Conservation (phyloP, 2,888 invertebrate genomes). For the Microplitis deprimator region DNA sequence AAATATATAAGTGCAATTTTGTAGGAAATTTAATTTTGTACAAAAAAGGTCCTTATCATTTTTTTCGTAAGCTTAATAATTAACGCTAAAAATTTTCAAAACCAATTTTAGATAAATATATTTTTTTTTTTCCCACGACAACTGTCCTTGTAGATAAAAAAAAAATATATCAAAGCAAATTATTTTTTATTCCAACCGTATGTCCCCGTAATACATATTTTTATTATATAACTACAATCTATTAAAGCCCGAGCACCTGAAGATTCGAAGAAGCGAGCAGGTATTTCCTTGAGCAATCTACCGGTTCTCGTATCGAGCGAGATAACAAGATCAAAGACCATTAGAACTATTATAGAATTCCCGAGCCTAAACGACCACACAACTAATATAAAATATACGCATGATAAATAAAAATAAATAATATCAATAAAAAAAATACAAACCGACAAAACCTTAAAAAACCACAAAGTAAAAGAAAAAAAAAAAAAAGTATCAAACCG, state of each 20-base stretch:
- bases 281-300: constrained; percentile 34
- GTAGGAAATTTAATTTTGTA: too few relatives aligned
- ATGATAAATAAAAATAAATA: constrained; percentile 7
- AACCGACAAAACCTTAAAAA: background rate
- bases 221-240: background rate
- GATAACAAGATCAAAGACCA: constrained; percentile 52
- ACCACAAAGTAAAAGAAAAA: background rate
- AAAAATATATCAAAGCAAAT: too few relatives aligned
- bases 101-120: too few relatives aligned
- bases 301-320: constrained; percentile 25
- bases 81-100: too few relatives aligned
- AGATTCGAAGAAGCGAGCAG: constrained; percentile 30
- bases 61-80: too few relatives aligned
- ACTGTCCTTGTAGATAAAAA: too few relatives aligned
- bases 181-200: background rate
- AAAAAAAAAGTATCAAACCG: constrained; percentile 9
- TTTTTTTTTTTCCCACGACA: too few relatives aligned
- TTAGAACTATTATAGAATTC: constrained; percentile 23
- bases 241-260: constrained; percentile 11
- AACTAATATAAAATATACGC: constrained; percentile 24
- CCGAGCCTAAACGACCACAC: constrained; percentile 17
- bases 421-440: background rate
- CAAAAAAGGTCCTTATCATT: too few relatives aligned
- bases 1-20: too few relatives aligned
- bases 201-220: constrained; percentile 9